These are phyloP conservation scores for Panagrolaimus sp. DNA, from an alignment of 1,140 invertebrate genomes.

Conservation along the genomic window DNA sequence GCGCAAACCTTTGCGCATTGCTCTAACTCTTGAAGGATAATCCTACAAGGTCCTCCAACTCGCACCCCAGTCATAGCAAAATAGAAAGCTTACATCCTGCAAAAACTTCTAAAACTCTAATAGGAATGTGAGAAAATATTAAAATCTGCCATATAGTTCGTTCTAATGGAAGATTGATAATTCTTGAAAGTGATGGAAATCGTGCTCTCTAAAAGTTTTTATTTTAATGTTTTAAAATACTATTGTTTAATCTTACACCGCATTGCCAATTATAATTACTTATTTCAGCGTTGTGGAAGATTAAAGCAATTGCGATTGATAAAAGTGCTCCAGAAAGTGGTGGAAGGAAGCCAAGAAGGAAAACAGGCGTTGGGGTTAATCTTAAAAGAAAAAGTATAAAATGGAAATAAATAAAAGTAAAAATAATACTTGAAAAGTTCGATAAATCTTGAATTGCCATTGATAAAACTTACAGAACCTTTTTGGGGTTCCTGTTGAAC, in stretches of 20 bases:
- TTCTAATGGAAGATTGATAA: conserved; percentile 34
- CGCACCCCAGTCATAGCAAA: no score
- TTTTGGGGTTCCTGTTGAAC: background rate
- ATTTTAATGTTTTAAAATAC: background rate
- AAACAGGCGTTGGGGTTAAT: background rate
- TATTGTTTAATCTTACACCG: conserved; percentile 28
- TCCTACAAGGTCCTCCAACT: no score
- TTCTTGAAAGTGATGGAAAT: conserved; percentile 31
- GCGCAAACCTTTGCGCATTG: no score
- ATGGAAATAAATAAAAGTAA: background rate
- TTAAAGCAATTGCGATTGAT: conserved; percentile 38
- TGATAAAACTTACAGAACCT: background rate
- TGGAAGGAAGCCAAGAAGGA: conserved; percentile 35
- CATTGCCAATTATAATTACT: conserved; percentile 48
- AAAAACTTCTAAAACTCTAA: conserved; percentile 21
- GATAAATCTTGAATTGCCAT: background rate
- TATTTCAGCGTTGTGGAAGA: conserved; percentile 43
- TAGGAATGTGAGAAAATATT: conserved; percentile 18
- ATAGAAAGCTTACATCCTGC: conserved; percentile 21
- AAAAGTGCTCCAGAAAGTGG: conserved; percentile 36
- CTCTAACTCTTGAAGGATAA: no score
- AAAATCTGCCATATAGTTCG: conserved; percentile 28
- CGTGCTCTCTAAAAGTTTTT: conserved; percentile 26
- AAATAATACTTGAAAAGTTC: background rate
- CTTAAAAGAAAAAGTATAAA: background rate